A percentile compares a stretch with the other conserved stretches of the same genome.
Evolutionary conservation across 2,113 vertebrate species (phyloP).

Genomic region (Tenrec ecaudatus): DNA sequence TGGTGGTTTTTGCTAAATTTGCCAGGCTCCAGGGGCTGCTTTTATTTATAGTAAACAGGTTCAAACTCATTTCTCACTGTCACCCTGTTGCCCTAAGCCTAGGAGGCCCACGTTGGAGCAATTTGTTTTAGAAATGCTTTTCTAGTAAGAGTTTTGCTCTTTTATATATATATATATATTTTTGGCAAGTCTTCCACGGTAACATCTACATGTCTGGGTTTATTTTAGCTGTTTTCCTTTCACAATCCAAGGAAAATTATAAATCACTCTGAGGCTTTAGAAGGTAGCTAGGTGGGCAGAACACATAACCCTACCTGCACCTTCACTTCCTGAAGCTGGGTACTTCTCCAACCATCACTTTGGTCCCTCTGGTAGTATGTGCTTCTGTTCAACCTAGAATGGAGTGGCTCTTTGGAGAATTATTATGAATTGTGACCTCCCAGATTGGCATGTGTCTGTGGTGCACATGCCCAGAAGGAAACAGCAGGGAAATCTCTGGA

Average conservation of each 20-base stretch:
- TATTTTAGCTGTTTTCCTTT: conserved; percentile 46
- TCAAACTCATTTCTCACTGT: conserved; percentile 43
- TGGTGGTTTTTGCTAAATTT: conserved; percentile 46
- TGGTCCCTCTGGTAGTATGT: background rate
- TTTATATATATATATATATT: conserved; percentile 55
- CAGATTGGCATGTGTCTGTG: background rate
- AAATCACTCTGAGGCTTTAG: background rate
- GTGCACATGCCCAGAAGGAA: background rate
- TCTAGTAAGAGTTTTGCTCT: conserved; percentile 19
- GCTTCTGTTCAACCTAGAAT: background rate
- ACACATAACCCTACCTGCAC: background rate
- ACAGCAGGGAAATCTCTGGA: conserved; percentile 35
- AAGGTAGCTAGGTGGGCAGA: background rate
- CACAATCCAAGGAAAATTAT: background rate
- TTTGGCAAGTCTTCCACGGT: background rate
- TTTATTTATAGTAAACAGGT: conserved; percentile 64
- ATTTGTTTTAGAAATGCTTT: conserved; percentile 31
- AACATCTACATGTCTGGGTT: conserved; percentile 12
- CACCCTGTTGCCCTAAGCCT: background rate
- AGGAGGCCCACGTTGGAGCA: conserved; percentile 12
- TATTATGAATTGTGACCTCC: background rate
- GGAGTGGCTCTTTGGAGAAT: background rate
- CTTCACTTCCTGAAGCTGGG: background rate
- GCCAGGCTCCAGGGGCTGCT: conserved; percentile 9
- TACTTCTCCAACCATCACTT: background rate